Evolutionary conservation across 2,888 invertebrate genomes (phyloP).

Genomic region (Drosophila algonquin): DNA sequence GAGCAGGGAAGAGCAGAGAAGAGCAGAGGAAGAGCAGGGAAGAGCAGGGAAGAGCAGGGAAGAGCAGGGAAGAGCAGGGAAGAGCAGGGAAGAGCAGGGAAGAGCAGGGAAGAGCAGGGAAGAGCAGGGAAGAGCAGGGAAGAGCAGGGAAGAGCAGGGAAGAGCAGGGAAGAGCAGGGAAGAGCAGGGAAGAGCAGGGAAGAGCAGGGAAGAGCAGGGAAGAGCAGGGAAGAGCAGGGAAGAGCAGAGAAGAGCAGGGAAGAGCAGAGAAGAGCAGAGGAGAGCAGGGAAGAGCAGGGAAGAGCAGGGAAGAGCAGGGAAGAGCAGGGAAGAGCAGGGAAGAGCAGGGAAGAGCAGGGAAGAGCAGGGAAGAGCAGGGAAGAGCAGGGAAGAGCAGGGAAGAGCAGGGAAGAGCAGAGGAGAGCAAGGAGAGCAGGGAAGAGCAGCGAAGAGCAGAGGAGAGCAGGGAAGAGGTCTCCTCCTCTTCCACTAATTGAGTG

Average conservation of each 20-base stretch:
- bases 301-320: conserved; percentile 38
- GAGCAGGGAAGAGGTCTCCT: conserved; percentile 55
- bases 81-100: conserved; percentile 32
- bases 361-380: conserved; percentile 63
- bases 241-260: conserved; percentile 38
- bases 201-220: too few species aligned
- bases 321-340: conserved; percentile 63
- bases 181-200: conserved; percentile 63
- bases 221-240: conserved; percentile 58
- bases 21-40: too few species aligned
- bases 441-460: conserved; percentile 22
- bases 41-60: conserved; percentile 32
- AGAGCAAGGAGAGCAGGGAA: conserved; percentile 45
- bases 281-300: conserved; percentile 58
- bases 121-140: conserved; percentile 32
- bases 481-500: conserved; percentile 69
- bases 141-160: conserved; percentile 65
- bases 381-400: conserved; percentile 38
- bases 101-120: conserved; percentile 65
- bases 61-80: conserved; percentile 65
- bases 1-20: conserved; percentile 65
- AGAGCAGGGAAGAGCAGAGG: conserved; percentile 63
- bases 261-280: too few species aligned
- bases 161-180: conserved; percentile 32
- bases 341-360: conserved; percentile 38